A percentile compares a stretch with the other conserved stretches of the same genome.
Evolutionary conservation across 2,797 vertebrate species (phyloP).

Genomic region (Sorex maritimensis): DNA sequence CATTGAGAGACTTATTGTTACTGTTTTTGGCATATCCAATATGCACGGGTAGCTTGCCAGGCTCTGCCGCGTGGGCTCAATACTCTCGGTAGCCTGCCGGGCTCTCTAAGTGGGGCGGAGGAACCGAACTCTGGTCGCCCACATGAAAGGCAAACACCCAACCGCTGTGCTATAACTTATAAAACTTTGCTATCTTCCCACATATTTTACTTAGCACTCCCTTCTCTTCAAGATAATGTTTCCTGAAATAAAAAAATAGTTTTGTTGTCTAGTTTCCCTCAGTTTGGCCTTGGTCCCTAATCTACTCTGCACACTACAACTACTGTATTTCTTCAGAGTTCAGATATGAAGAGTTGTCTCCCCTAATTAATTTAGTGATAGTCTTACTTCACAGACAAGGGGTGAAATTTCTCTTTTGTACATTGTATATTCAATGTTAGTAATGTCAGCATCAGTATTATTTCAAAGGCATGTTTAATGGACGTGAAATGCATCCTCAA

Average conservation of each 20-base stretch:
- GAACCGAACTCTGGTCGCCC: no score
- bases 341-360: conserved; percentile 9
- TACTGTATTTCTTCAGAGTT: conserved; percentile 16
- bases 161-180: no score
- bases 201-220: neutral
- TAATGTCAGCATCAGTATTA: conserved; percentile 8
- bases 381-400: conserved; percentile 37
- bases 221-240: conserved; percentile 8
- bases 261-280: conserved; percentile 23
- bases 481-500: neutral
- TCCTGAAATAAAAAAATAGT: neutral
- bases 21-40: no score
- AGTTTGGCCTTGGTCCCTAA: conserved; percentile 47
- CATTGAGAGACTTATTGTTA: no score
- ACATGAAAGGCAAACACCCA: no score
- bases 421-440: conserved; percentile 41
- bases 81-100: no score
- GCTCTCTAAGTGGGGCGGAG: no score
- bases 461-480: neutral
- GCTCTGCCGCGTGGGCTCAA: no score
- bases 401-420: neutral
- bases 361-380: conserved; percentile 26
- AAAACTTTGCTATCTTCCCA: no score
- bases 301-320: neutral
- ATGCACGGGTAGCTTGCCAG: no score